Evolutionary conservation across 2,888 invertebrate species (phyloP).

Genomic region (Atethmia centrago): DNA sequence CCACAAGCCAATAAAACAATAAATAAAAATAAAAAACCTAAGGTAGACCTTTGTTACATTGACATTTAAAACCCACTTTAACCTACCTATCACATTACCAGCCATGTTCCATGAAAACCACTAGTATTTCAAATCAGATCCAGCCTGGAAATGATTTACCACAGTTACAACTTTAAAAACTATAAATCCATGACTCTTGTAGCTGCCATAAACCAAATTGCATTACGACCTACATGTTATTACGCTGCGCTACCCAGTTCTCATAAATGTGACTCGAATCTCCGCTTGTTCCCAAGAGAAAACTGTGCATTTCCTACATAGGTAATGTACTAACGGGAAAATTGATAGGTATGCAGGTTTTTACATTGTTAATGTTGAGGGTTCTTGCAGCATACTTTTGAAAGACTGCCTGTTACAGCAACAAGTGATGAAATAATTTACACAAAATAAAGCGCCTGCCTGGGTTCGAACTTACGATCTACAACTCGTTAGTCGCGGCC

Average conservation of each 20-base stretch:
- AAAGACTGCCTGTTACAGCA: too few relatives aligned
- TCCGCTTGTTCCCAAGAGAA: conserved; percentile 50
- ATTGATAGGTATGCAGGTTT: background rate
- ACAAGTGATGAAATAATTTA: too few relatives aligned
- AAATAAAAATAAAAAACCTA: too few relatives aligned
- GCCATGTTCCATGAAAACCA: background rate
- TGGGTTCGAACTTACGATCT: too few relatives aligned
- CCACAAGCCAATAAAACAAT: too few relatives aligned
- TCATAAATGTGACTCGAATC: conserved; percentile 57
- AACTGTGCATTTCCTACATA: conserved; percentile 51
- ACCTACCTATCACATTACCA: background rate
- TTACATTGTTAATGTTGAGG: background rate
- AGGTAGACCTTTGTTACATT: too few relatives aligned
- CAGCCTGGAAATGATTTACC: too few relatives aligned
- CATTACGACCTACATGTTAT: conserved; percentile 55
- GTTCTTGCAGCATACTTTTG: background rate
- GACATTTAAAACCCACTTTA: too few relatives aligned
- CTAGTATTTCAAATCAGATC: background rate
- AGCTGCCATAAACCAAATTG: conserved; percentile 45
- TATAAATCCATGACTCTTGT: conserved; percentile 49
- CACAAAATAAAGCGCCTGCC: too few relatives aligned
- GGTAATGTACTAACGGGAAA: conserved; percentile 38
- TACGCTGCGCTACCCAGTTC: conserved; percentile 38
- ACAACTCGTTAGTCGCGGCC: too few relatives aligned
- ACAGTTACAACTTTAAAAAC: conserved; percentile 28